Conservation (phyloP, 2,113 vertebrate species). For the Gadus macrocephalus region DNA sequence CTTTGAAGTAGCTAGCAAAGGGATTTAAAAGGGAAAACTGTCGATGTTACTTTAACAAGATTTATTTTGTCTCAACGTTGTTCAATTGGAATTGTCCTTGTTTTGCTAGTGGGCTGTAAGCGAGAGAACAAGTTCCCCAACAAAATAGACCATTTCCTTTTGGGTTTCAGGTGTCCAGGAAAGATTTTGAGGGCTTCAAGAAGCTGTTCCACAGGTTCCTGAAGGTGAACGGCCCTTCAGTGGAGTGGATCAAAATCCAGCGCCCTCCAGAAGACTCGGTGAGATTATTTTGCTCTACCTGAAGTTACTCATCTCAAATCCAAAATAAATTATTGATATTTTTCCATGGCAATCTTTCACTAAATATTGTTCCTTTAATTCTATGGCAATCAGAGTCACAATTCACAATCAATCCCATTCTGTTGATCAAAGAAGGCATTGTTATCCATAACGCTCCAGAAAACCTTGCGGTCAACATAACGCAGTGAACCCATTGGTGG, state of each 20-base stretch:
- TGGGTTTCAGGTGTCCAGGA: slow-evolving; percentile 81
- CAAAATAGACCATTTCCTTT: background rate
- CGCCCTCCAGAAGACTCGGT: slow-evolving; percentile 93
- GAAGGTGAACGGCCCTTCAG: slow-evolving; percentile 91
- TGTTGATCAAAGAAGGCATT: no score
- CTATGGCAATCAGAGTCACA: background rate
- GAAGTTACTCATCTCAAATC: no score
- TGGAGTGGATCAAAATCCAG: slow-evolving; percentile 94
- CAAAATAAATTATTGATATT: background rate
- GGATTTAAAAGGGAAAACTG: background rate
- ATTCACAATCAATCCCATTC: background rate
- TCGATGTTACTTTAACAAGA: background rate
- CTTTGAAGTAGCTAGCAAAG: background rate
- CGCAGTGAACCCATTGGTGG: no score
- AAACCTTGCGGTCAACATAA: no score
- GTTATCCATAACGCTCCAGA: no score
- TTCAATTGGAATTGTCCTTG: background rate
- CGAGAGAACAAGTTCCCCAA: background rate
- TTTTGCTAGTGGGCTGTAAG: background rate
- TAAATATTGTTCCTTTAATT: no score
- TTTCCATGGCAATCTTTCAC: background rate
- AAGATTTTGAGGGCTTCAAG: slow-evolving; percentile 93
- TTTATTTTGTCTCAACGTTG: background rate
- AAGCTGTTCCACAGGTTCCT: slow-evolving; percentile 95
- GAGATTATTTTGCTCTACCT: slow-evolving; percentile 53